Conservation (phyloP, 2,797 vertebrate genomes). For the Sebastes iracundus region DNA sequence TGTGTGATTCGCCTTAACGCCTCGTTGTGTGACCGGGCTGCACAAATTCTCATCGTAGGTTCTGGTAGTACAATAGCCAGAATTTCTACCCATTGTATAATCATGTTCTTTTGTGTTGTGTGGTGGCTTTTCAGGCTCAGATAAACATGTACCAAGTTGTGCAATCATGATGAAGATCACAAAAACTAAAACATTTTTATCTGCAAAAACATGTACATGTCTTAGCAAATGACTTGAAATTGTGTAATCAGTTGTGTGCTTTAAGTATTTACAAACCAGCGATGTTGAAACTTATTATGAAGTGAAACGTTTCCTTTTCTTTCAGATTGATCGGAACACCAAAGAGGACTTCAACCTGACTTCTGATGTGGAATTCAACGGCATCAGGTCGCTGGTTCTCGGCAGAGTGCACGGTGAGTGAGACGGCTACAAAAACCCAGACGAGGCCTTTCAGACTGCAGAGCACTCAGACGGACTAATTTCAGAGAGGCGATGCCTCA, state of each 20-base stretch:
- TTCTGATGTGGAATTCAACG: constrained; percentile 89
- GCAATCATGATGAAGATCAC: not conserved
- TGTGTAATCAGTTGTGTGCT: not conserved
- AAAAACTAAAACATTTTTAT: not conserved
- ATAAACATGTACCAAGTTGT: not conserved
- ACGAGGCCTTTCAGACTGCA: not conserved
- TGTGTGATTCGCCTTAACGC: too few species aligned
- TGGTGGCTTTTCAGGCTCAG: not conserved
- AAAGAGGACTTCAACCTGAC: constrained; percentile 87
- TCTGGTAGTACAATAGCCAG: not conserved
- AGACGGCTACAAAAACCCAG: not conserved
- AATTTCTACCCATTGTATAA: not conserved
- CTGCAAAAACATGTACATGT: not conserved
- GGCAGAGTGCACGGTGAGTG: constrained; percentile 90
- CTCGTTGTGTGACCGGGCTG: too few species aligned
- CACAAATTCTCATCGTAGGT: not conserved
- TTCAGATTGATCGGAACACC: constrained; percentile 86
- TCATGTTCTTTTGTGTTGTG: not conserved
- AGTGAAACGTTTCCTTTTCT: not conserved
- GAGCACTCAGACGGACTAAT: constrained; percentile 9
- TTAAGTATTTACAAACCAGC: not conserved
- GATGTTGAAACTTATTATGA: not conserved
- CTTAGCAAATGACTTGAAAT: not conserved
- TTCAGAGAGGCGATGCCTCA: constrained; percentile 2
- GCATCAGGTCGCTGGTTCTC: constrained; percentile 86